phyloP scores from a whole-genome alignment of 2,888 invertebrate genomes.

The Drosophila anceps region DNA sequence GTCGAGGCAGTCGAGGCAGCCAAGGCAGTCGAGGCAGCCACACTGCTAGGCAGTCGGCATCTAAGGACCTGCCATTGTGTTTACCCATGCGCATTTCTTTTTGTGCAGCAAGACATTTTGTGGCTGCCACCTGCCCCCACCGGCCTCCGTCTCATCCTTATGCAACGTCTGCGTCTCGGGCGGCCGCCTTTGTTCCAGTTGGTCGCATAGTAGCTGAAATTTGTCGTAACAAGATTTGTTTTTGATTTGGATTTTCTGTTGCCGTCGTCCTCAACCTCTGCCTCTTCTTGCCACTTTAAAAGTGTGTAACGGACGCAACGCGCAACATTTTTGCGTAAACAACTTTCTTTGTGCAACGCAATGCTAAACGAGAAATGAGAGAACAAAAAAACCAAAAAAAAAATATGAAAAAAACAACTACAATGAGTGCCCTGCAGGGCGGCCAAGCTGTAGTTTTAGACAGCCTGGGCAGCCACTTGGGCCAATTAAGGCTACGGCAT shows the following conservation, averaged over 20 bases:
- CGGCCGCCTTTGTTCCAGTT: slow-evolving; percentile 68
- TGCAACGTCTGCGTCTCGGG: slow-evolving; percentile 40
- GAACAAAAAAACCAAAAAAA: slow-evolving; percentile 7
- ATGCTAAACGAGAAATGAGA: slow-evolving; percentile 39
- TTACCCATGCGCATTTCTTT: slow-evolving; percentile 71
- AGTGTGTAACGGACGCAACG: slow-evolving; percentile 49
- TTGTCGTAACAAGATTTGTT: slow-evolving; percentile 76
- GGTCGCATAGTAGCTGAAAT: slow-evolving; percentile 72
- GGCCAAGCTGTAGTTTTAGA: slow-evolving; percentile 37
- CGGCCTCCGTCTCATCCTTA: neutral
- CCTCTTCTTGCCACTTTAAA: slow-evolving; percentile 35
- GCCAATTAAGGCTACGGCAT: slow-evolving; percentile 63
- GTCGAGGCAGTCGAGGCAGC: neutral
- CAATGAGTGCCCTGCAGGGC: slow-evolving; percentile 28
- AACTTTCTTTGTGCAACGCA: slow-evolving; percentile 66
- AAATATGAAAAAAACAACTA: slow-evolving; percentile 11
- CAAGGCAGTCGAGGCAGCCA: neutral
- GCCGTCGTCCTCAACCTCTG: neutral
- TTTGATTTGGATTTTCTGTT: slow-evolving; percentile 62
- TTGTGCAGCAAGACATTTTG: slow-evolving; percentile 63
- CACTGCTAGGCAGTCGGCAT: slow-evolving; percentile 10
- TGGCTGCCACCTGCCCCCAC: slow-evolving; percentile 1
- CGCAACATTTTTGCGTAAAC: slow-evolving; percentile 70
- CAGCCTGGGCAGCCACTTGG: slow-evolving; percentile 53
- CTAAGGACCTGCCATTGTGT: slow-evolving; percentile 64